Percentiles rank a stretch among this genome's conserved stretches.
These are phyloP conservation scores for Peromyscus californicus DNA, from an alignment of 2,113 vertebrate genomes.

Conservation along the genomic window DNA sequence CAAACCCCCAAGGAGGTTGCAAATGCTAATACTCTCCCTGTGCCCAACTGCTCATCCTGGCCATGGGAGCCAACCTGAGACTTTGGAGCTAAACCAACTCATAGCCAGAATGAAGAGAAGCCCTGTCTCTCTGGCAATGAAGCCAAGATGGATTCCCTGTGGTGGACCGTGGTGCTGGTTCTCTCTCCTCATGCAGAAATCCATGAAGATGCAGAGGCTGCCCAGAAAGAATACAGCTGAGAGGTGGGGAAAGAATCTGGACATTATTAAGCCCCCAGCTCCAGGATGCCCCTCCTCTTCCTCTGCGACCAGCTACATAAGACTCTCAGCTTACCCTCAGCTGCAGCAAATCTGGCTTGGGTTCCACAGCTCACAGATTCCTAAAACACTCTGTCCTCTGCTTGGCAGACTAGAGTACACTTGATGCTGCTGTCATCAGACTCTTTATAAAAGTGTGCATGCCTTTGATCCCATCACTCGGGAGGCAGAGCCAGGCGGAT, in stretches of 20 bases:
- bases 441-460: background rate
- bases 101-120: background rate
- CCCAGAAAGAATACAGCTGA: background rate
- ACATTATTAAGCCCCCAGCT: background rate
- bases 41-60: fast-evolving
- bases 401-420: background rate
- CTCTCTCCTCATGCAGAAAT: background rate
- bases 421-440: background rate
- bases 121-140: background rate
- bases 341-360: background rate
- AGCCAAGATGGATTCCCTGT: background rate
- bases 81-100: constrained; percentile 16
- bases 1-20: background rate
- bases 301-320: background rate
- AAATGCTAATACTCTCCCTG: background rate
- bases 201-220: background rate
- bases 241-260: background rate
- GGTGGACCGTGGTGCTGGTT: background rate
- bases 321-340: background rate
- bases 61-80: background rate
- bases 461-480: too few species aligned
- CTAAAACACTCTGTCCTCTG: background rate
- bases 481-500: too few species aligned
- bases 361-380: background rate
- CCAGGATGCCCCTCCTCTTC: background rate